Conservation (phyloP, 1,140 invertebrate species). For the Sycophila sp. region DNA sequence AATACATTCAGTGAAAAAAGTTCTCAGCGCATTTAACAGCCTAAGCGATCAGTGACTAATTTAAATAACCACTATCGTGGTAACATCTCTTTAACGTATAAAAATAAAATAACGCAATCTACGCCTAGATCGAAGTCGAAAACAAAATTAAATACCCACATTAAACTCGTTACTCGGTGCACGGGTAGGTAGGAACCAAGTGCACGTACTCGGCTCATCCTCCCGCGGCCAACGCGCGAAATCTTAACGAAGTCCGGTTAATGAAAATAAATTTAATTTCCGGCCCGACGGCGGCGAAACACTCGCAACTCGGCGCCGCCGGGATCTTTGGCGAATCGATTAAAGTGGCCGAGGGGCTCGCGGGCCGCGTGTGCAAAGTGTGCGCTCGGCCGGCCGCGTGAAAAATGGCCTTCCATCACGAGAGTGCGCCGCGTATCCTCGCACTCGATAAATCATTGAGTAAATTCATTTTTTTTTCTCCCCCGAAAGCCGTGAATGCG, state of each 20-base stretch:
- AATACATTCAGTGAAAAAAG: no score
- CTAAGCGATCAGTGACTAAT: no score
- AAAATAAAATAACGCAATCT: no score
- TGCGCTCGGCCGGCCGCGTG: background rate
- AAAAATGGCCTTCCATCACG: conserved; percentile 18
- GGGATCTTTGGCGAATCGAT: conserved; percentile 18
- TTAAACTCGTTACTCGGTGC: background rate
- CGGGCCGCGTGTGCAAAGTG: background rate
- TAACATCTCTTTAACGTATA: no score
- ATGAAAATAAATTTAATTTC: conserved; percentile 35
- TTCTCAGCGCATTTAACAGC: no score
- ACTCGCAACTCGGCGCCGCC: background rate
- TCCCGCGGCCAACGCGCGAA: background rate
- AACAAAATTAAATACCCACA: conserved; percentile 10
- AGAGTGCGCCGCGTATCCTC: background rate
- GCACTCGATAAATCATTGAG: conserved; percentile 19
- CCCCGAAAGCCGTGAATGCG: conserved; percentile 11
- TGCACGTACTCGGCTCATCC: background rate
- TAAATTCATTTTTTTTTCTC: conserved; percentile 9
- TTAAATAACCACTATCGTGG: no score
- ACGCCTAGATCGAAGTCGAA: no score
- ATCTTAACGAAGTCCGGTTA: conserved; percentile 11
- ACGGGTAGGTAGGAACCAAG: background rate
- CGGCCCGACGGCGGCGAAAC: conserved; percentile 7
- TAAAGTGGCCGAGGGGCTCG: conserved; percentile 1